These are phyloP conservation scores for Mechanitis mazaeus DNA, from an alignment of 2,888 invertebrate species.

Conservation along the genomic window DNA sequence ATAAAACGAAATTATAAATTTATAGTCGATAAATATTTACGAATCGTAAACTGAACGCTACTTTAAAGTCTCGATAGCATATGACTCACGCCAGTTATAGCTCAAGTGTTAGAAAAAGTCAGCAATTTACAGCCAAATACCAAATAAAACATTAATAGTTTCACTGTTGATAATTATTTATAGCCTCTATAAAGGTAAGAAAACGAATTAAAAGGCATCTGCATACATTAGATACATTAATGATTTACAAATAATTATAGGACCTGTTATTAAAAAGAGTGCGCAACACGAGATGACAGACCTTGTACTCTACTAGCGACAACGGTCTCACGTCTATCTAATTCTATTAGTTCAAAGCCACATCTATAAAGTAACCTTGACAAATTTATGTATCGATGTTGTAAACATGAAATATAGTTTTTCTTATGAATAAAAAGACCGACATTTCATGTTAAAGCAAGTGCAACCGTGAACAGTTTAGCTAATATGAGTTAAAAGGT, in stretches of 20 bases:
- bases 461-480: too few species aligned
- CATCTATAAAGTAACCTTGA: conserved; percentile 63
- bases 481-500: too few species aligned
- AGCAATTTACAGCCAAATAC: conserved; percentile 19
- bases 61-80: conserved; percentile 32
- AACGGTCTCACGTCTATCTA: conserved; percentile 65
- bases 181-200: conserved; percentile 46
- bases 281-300: conserved; percentile 41
- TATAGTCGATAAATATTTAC: conserved; percentile 49
- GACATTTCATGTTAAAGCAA: too few species aligned
- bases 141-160: too few species aligned
- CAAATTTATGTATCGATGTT: not conserved
- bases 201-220: conserved; percentile 38
- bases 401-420: not conserved
- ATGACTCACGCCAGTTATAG: conserved; percentile 38
- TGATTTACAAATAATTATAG: conserved; percentile 13
- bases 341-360: conserved; percentile 70
- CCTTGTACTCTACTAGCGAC: conserved; percentile 47
- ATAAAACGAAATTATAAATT: conserved; percentile 42
- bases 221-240: conserved; percentile 9
- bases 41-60: conserved; percentile 47
- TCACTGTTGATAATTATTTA: conserved; percentile 36
- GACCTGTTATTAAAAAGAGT: conserved; percentile 20
- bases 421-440: too few species aligned
- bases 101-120: conserved; percentile 28